Evolutionary conservation across 1,140 invertebrate species (phyloP).

Genomic region (Drosophila subobscura): DNA sequence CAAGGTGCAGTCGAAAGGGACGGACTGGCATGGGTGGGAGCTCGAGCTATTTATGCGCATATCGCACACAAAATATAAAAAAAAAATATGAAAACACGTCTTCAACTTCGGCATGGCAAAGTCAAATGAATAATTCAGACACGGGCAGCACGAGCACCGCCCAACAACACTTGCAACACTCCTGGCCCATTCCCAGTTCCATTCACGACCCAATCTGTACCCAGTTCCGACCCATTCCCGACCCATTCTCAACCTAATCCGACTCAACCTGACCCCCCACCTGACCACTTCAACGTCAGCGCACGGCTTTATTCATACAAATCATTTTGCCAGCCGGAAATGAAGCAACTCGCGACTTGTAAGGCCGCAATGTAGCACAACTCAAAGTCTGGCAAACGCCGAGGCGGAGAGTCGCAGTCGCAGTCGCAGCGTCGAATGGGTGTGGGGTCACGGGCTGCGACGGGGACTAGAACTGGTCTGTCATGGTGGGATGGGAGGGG

Average conservation of each 20-base stretch:
- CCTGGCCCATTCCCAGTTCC: not conserved
- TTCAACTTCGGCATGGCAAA: conserved; percentile 23
- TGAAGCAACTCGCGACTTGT: conserved; percentile 67
- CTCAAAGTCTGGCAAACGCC: not conserved
- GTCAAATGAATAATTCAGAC: conserved; percentile 74
- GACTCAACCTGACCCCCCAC: conserved; percentile 2
- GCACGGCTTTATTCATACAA: conserved; percentile 67
- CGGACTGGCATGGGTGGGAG: not conserved
- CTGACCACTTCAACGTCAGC: conserved; percentile 55
- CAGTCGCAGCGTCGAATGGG: no score
- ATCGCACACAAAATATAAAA: conserved; percentile 23
- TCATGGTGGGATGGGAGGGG: not conserved
- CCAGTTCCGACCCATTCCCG: not conserved
- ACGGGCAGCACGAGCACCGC: not conserved
- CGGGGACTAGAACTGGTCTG: not conserved
- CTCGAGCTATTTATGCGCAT: conserved; percentile 54
- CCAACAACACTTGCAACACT: no score
- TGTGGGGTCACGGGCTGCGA: no score
- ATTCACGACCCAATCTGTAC: not conserved
- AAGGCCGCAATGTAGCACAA: conserved; percentile 10
- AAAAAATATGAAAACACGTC: conserved; percentile 52
- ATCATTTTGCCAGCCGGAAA: conserved; percentile 78
- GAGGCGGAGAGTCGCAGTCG: not conserved
- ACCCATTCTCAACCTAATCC: not conserved
- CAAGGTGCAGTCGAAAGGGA: conserved; percentile 49